These are phyloP conservation scores for Ephialtes manifestator DNA, from an alignment of 2,888 invertebrate species.

Conservation along the genomic window DNA sequence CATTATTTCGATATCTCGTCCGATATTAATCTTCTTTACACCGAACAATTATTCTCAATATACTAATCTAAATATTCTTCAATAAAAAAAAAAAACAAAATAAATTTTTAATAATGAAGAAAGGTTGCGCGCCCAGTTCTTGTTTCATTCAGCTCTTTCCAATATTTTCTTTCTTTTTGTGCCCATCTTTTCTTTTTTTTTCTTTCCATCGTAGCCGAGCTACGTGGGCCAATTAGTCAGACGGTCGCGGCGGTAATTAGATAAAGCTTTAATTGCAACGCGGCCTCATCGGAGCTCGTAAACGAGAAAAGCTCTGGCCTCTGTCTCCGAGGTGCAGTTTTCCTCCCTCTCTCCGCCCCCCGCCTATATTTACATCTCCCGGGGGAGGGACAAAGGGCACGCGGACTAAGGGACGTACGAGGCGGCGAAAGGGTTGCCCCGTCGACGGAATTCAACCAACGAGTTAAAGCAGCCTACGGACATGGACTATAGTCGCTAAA, in stretches of 20 bases:
- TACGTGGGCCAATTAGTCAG: slow-evolving; percentile 76
- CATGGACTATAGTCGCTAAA: slow-evolving; percentile 26
- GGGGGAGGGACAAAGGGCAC: slow-evolving; percentile 76
- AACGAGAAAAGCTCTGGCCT: slow-evolving; percentile 73
- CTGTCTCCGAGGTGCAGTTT: slow-evolving; percentile 84
- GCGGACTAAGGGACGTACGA: slow-evolving; percentile 43
- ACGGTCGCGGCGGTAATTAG: slow-evolving; percentile 82
- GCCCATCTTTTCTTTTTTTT: slow-evolving; percentile 21
- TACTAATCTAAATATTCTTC: neutral
- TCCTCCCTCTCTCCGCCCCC: slow-evolving; percentile 55
- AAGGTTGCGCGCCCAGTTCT: slow-evolving; percentile 43
- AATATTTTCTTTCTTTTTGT: slow-evolving; percentile 11
- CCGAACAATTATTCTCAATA: slow-evolving; percentile 33
- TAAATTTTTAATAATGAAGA: slow-evolving; percentile 24
- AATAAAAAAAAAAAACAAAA: slow-evolving; percentile 11
- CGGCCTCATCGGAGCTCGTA: slow-evolving; percentile 77
- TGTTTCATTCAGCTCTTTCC: slow-evolving; percentile 43
- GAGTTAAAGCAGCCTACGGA: slow-evolving; percentile 65
- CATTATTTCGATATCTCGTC: neutral
- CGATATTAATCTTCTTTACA: neutral
- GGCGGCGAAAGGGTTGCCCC: slow-evolving; percentile 60
- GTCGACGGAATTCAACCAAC: slow-evolving; percentile 31
- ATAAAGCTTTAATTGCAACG: slow-evolving; percentile 84
- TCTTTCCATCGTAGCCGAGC: slow-evolving; percentile 59
- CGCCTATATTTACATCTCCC: slow-evolving; percentile 85